Conservation (phyloP, 2,888 invertebrate species). For the Actias luna region DNA sequence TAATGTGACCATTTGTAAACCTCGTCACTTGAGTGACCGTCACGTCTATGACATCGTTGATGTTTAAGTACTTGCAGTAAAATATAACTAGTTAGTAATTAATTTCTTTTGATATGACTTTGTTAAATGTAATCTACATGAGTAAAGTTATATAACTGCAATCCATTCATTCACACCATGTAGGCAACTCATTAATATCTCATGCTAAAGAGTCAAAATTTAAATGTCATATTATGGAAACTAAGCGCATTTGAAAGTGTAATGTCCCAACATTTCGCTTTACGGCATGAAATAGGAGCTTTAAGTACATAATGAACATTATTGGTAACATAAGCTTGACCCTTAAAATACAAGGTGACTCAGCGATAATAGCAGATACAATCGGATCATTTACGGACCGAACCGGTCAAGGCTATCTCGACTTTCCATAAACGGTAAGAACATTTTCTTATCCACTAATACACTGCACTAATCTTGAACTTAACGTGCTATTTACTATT, state of each 20-base stretch:
- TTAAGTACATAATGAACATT: constrained; percentile 33
- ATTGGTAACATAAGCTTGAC: constrained; percentile 42
- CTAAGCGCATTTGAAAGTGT: neutral
- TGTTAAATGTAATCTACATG: constrained; percentile 15
- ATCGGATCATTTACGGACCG: constrained; percentile 55
- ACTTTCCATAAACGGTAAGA: constrained; percentile 39
- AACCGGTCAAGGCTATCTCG: constrained; percentile 60
- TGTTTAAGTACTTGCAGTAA: neutral
- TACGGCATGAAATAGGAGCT: neutral
- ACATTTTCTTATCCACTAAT: constrained; percentile 54
- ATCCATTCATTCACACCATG: neutral
- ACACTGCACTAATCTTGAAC: constrained; percentile 56
- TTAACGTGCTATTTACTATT: constrained; percentile 75
- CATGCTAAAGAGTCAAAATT: neutral
- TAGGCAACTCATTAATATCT: neutral
- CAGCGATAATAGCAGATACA: constrained; percentile 49
- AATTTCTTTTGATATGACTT: neutral
- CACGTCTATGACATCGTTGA: neutral
- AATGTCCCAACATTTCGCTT: neutral
- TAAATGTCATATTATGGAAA: neutral
- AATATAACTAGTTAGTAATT: neutral
- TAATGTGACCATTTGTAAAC: no score
- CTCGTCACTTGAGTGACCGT: no score
- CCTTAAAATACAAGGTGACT: constrained; percentile 41
- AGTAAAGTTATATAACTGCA: constrained; percentile 5